A percentile compares a stretch with the other conserved stretches of the same genome.
Evolutionary conservation across 1,140 invertebrate species (phyloP).

Genomic region (Brachionus paranguensis): DNA sequence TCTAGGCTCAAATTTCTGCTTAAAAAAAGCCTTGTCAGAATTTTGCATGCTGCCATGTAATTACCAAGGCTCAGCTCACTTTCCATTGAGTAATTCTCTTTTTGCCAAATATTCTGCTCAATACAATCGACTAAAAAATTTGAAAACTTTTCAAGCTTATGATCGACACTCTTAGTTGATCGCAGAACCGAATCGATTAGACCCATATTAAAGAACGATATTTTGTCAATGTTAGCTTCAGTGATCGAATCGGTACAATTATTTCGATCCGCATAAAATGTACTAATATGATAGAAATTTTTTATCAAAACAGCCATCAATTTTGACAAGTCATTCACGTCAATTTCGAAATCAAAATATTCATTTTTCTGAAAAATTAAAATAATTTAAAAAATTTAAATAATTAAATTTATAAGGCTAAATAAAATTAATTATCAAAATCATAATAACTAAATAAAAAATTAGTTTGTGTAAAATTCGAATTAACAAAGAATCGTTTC

Average conservation of each 20-base stretch:
- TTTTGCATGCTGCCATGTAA: neutral
- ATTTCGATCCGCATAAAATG: neutral
- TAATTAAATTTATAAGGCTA: neutral
- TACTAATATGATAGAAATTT: neutral
- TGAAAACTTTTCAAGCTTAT: neutral
- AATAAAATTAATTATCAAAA: no score
- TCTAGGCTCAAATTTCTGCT: neutral
- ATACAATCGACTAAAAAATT: neutral
- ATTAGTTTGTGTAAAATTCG: no score
- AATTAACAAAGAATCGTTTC: no score
- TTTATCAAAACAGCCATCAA: neutral
- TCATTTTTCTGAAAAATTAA: neutral
- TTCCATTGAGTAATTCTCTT: neutral
- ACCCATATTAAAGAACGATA: neutral
- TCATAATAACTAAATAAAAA: no score
- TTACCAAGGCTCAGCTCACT: neutral
- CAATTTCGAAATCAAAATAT: neutral
- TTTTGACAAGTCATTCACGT: neutral
- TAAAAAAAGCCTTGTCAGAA: constrained; percentile 1
- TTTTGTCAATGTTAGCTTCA: neutral
- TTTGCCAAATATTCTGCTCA: constrained; percentile 16
- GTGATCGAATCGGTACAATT: neutral
- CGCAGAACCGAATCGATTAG: neutral
- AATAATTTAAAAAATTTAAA: neutral
- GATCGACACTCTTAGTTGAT: neutral